A percentile compares a stretch with the other conserved stretches of the same genome.
Evolutionary conservation across 1,140 invertebrate genomes (phyloP).

Genomic region (Cydia splendana): DNA sequence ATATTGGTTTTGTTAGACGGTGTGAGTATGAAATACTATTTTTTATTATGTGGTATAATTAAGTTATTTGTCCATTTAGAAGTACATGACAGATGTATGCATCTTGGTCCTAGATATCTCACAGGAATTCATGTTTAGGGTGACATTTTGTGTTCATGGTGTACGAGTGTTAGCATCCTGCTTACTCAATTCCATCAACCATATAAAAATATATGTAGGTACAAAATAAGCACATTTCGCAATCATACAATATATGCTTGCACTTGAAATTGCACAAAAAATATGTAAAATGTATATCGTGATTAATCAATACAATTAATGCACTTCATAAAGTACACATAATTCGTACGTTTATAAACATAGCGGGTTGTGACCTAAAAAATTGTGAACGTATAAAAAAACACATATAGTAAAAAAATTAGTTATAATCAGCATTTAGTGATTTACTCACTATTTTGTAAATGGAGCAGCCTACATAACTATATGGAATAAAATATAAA

Average conservation of each 20-base stretch:
- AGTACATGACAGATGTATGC: too few species aligned
- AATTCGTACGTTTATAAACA: neutral
- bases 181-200: neutral
- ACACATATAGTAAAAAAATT: neutral
- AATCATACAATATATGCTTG: neutral
- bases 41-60: too few species aligned
- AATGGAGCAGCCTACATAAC: neutral
- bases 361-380: neutral
- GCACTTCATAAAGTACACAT: neutral
- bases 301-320: too few species aligned
- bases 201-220: neutral
- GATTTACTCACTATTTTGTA: neutral
- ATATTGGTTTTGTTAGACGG: too few species aligned
- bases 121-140: neutral
- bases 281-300: too few species aligned
- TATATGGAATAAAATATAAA: slow-evolving; percentile 18
- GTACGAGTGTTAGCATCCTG: too few species aligned
- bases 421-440: neutral
- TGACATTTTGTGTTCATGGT: neutral
- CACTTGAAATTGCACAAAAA: too few species aligned
- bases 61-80: too few species aligned
- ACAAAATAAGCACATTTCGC: neutral
- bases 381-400: slow-evolving; percentile 2
- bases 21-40: too few species aligned
- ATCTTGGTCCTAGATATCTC: neutral